Conservation (phyloP, 2,888 invertebrate genomes). For the Sphaerophoria rueppellii region DNA sequence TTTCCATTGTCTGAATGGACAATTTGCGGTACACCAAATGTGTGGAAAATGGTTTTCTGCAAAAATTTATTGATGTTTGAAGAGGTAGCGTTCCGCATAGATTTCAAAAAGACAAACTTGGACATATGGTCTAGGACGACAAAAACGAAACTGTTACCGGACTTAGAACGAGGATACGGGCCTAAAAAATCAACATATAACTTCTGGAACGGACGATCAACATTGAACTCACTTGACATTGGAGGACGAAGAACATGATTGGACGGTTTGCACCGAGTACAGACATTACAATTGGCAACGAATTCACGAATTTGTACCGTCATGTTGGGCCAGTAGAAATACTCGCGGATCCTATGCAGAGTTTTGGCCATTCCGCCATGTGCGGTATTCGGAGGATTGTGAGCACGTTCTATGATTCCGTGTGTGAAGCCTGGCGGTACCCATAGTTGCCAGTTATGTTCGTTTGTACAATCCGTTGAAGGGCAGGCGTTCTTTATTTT, state of each 20-base stretch:
- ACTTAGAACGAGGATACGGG: not conserved
- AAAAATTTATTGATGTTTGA: not conserved
- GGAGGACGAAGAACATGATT: slow-evolving; percentile 6
- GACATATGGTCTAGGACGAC: not conserved
- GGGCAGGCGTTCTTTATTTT: slow-evolving; percentile 1
- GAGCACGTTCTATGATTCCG: slow-evolving; percentile 19
- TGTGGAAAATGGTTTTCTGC: not conserved
- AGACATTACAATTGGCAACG: not conserved
- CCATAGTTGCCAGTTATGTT: slow-evolving; percentile 37
- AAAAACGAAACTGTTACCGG: not conserved
- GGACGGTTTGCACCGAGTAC: slow-evolving; percentile 13
- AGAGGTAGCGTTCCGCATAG: not conserved
- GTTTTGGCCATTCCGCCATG: slow-evolving; percentile 46
- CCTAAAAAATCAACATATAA: not conserved
- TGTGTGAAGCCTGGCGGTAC: slow-evolving; percentile 23
- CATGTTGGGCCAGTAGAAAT: slow-evolving; percentile 63
- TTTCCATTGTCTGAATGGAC: slow-evolving; percentile 74
- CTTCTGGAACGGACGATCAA: not conserved
- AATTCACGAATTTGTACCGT: slow-evolving; percentile 1
- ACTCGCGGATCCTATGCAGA: not conserved
- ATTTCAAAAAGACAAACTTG: slow-evolving; percentile 4
- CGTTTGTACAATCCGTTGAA: not conserved
- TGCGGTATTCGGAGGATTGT: slow-evolving; percentile 24
- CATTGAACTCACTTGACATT: not conserved
- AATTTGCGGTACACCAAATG: slow-evolving; percentile 27